phyloP scores from a whole-genome alignment of 2,888 invertebrate species.

The Callimorpha dominula region DNA sequence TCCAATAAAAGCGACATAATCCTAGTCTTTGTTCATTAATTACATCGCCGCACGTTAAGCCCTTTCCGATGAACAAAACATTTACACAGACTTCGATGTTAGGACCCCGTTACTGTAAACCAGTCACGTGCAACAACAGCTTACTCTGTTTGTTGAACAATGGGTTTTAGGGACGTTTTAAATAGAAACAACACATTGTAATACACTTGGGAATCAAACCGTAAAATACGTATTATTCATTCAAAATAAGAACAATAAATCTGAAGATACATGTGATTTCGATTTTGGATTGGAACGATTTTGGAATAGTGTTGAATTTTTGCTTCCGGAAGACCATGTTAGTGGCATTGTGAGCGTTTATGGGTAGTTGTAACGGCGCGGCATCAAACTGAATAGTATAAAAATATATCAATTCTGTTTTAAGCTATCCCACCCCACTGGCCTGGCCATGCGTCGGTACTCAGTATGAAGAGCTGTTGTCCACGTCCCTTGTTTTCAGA shows the following conservation, averaged over 20 bases:
- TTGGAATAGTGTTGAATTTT: background rate
- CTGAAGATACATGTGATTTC: background rate
- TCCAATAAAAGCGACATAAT: background rate
- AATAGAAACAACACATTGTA: background rate
- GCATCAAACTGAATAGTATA: no score
- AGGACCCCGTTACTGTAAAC: background rate
- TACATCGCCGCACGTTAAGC: background rate
- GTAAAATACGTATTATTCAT: background rate
- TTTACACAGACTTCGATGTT: slow-evolving; percentile 7
- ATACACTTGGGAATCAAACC: background rate
- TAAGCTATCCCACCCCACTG: no score
- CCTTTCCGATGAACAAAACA: background rate
- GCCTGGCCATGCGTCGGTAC: no score
- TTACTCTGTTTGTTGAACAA: slow-evolving; percentile 3
- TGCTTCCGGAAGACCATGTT: no score
- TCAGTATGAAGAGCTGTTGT: no score
- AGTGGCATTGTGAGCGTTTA: no score
- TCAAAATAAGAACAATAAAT: background rate
- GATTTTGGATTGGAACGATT: no score
- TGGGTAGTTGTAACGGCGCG: no score
- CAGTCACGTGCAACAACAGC: slow-evolving; percentile 11
- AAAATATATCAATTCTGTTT: no score
- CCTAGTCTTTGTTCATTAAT: slow-evolving; percentile 1
- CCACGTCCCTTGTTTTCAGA: no score
- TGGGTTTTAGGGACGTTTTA: background rate